A percentile compares a stretch with the other conserved stretches of the same genome.
These are phyloP conservation scores for Campopleginae sp. DNA, from an alignment of 2,888 invertebrate genomes.

Conservation along the genomic window DNA sequence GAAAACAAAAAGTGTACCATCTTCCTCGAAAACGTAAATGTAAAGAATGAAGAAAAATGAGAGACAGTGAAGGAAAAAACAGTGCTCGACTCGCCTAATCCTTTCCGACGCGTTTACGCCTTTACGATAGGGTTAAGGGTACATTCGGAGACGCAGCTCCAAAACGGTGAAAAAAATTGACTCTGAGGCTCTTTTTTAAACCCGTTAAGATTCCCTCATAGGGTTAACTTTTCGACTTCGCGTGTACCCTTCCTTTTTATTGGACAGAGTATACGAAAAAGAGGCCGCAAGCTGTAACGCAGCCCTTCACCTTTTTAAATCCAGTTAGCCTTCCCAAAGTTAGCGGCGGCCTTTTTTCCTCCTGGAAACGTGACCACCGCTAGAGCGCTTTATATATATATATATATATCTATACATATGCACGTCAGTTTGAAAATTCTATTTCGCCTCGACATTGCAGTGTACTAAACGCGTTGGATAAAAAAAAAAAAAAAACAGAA, in stretches of 20 bases:
- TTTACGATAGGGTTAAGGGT: conserved; percentile 68
- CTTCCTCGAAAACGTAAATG: not conserved
- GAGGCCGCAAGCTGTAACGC: conserved; percentile 28
- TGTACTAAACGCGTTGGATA: not conserved
- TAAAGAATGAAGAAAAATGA: conserved; percentile 40
- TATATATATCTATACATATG: not conserved
- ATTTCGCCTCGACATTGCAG: conserved; percentile 3
- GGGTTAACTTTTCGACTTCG: conserved; percentile 69
- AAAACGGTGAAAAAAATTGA: conserved; percentile 63
- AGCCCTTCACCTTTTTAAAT: conserved; percentile 56
- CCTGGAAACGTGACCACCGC: conserved; percentile 7
- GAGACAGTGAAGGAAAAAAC: not conserved
- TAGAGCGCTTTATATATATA: not conserved
- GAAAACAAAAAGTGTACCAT: conserved; percentile 60
- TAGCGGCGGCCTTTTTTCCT: conserved; percentile 18
- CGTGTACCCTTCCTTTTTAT: conserved; percentile 66
- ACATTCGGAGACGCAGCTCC: conserved; percentile 31
- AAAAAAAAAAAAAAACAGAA: conserved; percentile 21
- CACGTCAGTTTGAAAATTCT: conserved; percentile 20
- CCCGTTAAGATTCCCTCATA: conserved; percentile 70
- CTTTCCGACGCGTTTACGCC: conserved; percentile 64
- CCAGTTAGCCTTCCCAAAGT: no score
- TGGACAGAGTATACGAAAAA: conserved; percentile 25
- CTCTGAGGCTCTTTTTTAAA: conserved; percentile 71
- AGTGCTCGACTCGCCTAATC: conserved; percentile 64